These are phyloP conservation scores for Epizoanthus stellaris DNA, from an alignment of 92 coral and sea anemone species.

Conservation along the genomic window DNA sequence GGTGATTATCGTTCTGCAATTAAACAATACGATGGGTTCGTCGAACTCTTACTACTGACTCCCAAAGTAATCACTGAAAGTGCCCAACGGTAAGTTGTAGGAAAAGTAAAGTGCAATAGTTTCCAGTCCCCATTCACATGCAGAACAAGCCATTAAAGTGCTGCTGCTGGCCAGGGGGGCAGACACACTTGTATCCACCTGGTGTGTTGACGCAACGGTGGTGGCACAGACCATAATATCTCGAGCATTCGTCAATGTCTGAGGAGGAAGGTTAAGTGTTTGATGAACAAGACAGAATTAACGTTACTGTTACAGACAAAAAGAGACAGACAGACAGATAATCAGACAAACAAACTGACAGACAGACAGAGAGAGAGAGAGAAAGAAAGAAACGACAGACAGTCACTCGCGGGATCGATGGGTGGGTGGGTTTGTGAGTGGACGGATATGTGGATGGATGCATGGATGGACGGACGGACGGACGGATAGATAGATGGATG, in stretches of 20 bases:
- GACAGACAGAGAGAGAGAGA: background rate
- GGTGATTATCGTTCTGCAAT: background rate
- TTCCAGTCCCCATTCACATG: slow-evolving; percentile 22
- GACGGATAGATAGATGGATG: too few relatives aligned
- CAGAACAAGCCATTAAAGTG: slow-evolving; percentile 89
- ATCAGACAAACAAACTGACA: background rate
- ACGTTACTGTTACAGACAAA: too few relatives aligned
- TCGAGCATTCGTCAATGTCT: slow-evolving; percentile 94
- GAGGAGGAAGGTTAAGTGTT: background rate
- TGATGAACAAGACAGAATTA: background rate
- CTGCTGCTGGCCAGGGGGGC: slow-evolving; percentile 85
- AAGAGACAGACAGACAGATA: background rate
- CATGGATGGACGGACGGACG: background rate
- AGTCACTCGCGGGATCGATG: background rate
- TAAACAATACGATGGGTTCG: background rate
- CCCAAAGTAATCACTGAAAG: background rate
- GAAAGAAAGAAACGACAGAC: background rate
- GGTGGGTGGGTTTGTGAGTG: background rate
- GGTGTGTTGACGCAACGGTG: slow-evolving; percentile 89
- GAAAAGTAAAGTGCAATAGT: background rate
- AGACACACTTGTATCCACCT: slow-evolving; percentile 90
- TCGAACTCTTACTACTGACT: slow-evolving; percentile 3
- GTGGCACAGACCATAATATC: slow-evolving; percentile 82
- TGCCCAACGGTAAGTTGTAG: background rate
- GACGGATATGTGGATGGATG: background rate